Evolutionary conservation across 2,113 vertebrate genomes (phyloP), one percentile per base, ranked within the genome.

Genomic region (Petaurus breviceps): DNA sequence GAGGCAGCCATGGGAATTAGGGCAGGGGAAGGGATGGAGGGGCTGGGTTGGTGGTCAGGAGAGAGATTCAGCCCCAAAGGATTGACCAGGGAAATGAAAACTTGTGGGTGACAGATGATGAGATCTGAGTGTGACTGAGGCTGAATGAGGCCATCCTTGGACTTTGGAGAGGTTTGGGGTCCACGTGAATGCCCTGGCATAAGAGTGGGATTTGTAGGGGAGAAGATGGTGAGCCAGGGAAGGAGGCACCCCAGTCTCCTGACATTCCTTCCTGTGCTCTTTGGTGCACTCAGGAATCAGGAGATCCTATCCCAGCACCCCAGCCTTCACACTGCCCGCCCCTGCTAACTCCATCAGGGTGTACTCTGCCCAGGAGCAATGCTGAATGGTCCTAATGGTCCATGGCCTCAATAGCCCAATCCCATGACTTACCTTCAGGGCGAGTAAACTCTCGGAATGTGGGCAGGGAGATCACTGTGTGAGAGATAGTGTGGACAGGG

Each of bases 401-500:
- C 57, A 28, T 10, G 55, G 8, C 31, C 12, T 12, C 91, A 90
- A 96, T 57, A 37, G 31, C 3, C 94, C 96, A 61, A 50, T 77
- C 96, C 98, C 61, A 16, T 14, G 12, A 37, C 31, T 97, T 98
- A 99, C 99, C 99, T 98, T 99, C 99, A 37, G 99, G 99, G 92
- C 94, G 99, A 91, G 94, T 98, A 98, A 99, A 99, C 94, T 99
- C 99, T 61, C 99, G 99, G 99, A 99, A 99, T 3, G 99, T 99
- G 94, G 99, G 99, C 97, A 99, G 98, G 0, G 99, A 99, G 98
- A 99, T 99, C 96, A 99, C 99, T 0, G 99, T 99, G 98, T 99
- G 99, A 93, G 99, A 99, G 96, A 99, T 95, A 0, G 99, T 99
- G 96, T 99, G 99, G 25, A 99, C 99, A 0, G 99, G 99, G 98